A percentile compares a stretch with the other conserved stretches of the same genome.
These are phyloP conservation scores for Sabellastarte sp. DNA, from an alignment of 2,888 invertebrate genomes.

Conservation along the genomic window DNA sequence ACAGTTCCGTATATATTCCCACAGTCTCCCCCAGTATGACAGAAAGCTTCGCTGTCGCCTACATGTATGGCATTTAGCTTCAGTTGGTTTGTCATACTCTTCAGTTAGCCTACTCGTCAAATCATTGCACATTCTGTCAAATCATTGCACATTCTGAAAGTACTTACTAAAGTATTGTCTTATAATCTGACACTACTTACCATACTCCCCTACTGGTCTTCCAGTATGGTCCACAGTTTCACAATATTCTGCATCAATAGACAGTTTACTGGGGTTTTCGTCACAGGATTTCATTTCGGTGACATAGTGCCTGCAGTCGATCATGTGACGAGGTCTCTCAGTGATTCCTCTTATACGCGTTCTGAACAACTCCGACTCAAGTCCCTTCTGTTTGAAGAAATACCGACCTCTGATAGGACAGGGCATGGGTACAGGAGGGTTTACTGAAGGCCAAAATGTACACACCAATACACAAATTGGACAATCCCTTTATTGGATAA, in stretches of 20 bases:
- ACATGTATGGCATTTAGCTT: too few species aligned
- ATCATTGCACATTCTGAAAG: too few species aligned
- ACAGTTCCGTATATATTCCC: too few species aligned
- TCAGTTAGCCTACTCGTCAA: too few species aligned
- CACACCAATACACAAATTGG: too few species aligned
- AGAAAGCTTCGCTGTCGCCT: too few species aligned
- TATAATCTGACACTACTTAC: slow-evolving; percentile 72
- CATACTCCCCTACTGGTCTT: slow-evolving; percentile 70
- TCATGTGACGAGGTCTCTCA: slow-evolving; percentile 79
- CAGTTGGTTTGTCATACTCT: too few species aligned
- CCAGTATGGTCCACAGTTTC: slow-evolving; percentile 92
- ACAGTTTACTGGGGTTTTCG: slow-evolving; percentile 82
- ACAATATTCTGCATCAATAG: slow-evolving; percentile 93
- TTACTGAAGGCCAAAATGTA: too few species aligned
- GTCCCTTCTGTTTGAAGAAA: slow-evolving; percentile 78
- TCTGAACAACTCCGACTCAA: slow-evolving; percentile 66
- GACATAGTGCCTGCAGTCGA: slow-evolving; percentile 87
- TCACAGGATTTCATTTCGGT: slow-evolving; percentile 95
- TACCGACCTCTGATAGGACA: slow-evolving; percentile 97
- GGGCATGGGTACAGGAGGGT: slow-evolving; percentile 78
- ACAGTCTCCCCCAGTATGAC: too few species aligned
- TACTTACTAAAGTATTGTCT: too few species aligned
- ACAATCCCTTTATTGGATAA: too few species aligned
- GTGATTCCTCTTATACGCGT: slow-evolving; percentile 95
- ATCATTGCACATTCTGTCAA: too few species aligned